Base-by-base conservation (phyloP, 2,797 vertebrate genomes). In the Neoniphon sammara region DNA sequence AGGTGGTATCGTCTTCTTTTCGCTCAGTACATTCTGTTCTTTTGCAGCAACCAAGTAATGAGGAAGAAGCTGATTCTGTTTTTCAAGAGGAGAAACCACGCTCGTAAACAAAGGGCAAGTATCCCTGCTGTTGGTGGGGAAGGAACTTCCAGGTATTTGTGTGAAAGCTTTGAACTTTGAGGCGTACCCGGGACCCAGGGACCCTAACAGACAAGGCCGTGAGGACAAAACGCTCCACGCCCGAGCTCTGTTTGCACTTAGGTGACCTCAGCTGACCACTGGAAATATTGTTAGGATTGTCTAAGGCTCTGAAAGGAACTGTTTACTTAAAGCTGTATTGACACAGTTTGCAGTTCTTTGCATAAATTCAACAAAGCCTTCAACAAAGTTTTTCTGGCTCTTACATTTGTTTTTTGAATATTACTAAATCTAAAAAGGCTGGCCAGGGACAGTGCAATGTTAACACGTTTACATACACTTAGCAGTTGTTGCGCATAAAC, bases 31-130 rank as follows among this genome's bases (percentile, higher is more conserved):
- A 6, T 80, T 31, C 73, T 91, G 75, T 89, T 90, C 73, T 89
- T 52, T 93, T 92, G 64, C 91, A 99, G 98, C 85, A 99, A 99
- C 92, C 98, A 99, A 93, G 95, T 99, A 89, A 99, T 99, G 98
- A 96, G 98, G 93, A 98, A 99, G 90, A 99, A 99, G 93, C 94
- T 99, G 79, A 99, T 99, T 91, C 90, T 99, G 30, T 99, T 99
- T 94, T 99, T 99, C 91, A 99, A 99, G 94, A 95, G 98, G 92
- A 96, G 98, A 92, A 99, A 99, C 88, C 98, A 99, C 83, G 97
- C 97, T 83, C 96, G 98, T 79, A 99, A 99, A 91, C 97, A 98
- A 93, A 96, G 96, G 95, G 98, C 99, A 93, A 93, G 96, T 79
- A 46, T 68, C 71, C 61, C 64, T 11, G 36, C 56, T 73, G 36